phyloP scores from a whole-genome alignment of 35 echinoderm and acorn worm genomes.

The Heliocidaris tuberculata region DNA sequence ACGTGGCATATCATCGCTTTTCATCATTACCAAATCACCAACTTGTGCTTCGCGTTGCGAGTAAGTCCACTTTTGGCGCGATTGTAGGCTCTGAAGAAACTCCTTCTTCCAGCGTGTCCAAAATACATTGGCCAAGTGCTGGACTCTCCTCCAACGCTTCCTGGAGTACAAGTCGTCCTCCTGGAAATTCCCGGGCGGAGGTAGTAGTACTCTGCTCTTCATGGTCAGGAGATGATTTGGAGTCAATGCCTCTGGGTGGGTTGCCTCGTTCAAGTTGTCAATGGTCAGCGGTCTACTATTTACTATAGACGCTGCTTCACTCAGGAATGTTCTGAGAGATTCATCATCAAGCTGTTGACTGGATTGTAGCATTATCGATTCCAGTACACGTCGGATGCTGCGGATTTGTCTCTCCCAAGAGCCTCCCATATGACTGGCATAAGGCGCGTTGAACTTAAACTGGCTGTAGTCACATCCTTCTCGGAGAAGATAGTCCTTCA shows the following conservation, averaged over 20 bases:
- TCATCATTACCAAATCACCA: slow-evolving; percentile 56
- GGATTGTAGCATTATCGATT: too few species aligned
- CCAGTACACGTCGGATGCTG: slow-evolving; percentile 61
- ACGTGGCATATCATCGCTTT: slow-evolving; percentile 40
- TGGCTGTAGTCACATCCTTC: slow-evolving; percentile 52
- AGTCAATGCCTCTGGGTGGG: slow-evolving; percentile 55
- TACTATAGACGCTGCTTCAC: slow-evolving; percentile 60
- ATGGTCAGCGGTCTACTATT: slow-evolving; percentile 57
- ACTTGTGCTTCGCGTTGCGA: slow-evolving; percentile 37
- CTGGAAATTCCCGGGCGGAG: slow-evolving; percentile 62
- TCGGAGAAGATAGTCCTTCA: slow-evolving; percentile 36
- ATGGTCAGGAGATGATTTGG: slow-evolving; percentile 62
- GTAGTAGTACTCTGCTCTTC: slow-evolving; percentile 62
- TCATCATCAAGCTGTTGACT: too few species aligned
- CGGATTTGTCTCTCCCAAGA: slow-evolving; percentile 69
- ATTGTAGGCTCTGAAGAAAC: slow-evolving; percentile 62
- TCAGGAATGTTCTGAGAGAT: slow-evolving; percentile 72
- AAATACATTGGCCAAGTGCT: slow-evolving; percentile 71
- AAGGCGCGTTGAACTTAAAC: slow-evolving; percentile 79
- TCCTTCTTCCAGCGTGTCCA: slow-evolving; percentile 73
- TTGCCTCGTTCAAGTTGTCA: slow-evolving; percentile 41
- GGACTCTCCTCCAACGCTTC: slow-evolving; percentile 66
- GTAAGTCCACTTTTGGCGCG: slow-evolving; percentile 55
- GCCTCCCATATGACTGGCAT: slow-evolving; percentile 69
- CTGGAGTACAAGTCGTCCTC: slow-evolving; percentile 54